phyloP scores from a whole-genome alignment of 2,888 invertebrate species.

The Drosophila limbata region DNA sequence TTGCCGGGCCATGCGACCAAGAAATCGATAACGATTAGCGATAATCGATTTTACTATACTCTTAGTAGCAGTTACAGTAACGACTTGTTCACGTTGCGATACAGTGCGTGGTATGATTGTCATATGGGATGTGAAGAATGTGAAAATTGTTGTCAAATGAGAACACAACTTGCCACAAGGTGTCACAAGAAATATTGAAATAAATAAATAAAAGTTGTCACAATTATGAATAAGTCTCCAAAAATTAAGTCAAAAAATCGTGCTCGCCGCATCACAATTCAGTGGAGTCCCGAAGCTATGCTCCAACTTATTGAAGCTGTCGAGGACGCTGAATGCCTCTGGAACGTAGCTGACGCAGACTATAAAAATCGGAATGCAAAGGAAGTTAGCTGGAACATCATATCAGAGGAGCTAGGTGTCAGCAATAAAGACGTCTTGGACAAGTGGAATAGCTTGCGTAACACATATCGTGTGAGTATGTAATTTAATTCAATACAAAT shows the following conservation, averaged over 20 bases:
- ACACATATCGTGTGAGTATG: background rate
- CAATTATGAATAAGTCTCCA: background rate
- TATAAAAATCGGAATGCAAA: background rate
- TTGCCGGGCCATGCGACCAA: constrained; percentile 40
- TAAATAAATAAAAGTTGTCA: background rate
- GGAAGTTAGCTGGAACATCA: background rate
- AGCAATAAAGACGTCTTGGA: background rate
- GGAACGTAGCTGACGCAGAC: background rate
- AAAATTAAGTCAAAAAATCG: background rate
- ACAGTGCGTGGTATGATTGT: background rate
- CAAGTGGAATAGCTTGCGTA: background rate
- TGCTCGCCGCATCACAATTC: background rate
- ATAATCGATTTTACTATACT: background rate
- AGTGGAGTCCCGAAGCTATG: background rate
- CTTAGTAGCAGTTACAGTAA: constrained; percentile 18
- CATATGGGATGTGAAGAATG: too few species aligned
- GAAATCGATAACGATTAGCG: constrained; percentile 1
- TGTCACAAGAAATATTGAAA: background rate
- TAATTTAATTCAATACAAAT: too few species aligned
- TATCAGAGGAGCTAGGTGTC: background rate
- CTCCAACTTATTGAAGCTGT: background rate
- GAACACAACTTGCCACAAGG: background rate
- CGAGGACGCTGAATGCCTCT: background rate
- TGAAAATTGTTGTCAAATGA: background rate
- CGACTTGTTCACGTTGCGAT: background rate